A percentile compares a stretch with the other conserved stretches of the same genome.
phyloP scores from a whole-genome alignment of 2,888 invertebrate genomes.

The Phytoseiulus persimilis region DNA sequence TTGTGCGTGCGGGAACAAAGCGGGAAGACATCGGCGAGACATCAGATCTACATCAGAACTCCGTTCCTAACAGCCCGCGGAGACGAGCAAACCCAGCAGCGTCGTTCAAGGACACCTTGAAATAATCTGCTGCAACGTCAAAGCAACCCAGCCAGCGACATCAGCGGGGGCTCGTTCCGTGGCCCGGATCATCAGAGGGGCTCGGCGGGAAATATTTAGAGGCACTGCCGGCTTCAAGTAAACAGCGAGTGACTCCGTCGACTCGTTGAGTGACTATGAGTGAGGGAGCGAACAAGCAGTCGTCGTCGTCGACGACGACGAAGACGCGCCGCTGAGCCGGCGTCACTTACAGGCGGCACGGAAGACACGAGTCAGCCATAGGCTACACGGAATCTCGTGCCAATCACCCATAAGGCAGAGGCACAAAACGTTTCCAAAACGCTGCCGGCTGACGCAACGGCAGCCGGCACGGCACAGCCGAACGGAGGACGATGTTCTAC shows the following conservation, averaged over 20 bases:
- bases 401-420: slow-evolving; percentile 30
- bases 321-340: neutral
- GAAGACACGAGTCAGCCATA: neutral
- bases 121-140: neutral
- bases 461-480: neutral
- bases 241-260: neutral
- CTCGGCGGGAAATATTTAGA: neutral
- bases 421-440: slow-evolving; percentile 1
- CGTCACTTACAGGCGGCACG: slow-evolving; percentile 1
- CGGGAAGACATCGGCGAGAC: neutral
- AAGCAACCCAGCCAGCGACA: neutral
- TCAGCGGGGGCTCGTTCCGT: neutral
- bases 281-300: neutral
- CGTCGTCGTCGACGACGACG: neutral
- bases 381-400: slow-evolving; percentile 7
- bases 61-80: neutral
- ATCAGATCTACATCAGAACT: neutral
- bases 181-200: neutral
- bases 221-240: neutral
- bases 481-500: neutral
- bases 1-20: neutral
- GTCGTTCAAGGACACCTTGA: neutral
- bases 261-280: neutral
- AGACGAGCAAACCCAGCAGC: neutral
- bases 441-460: slow-evolving; percentile 7